These are phyloP conservation scores for Cydia strobilella DNA, from an alignment of 1,140 invertebrate genomes.

Conservation along the genomic window DNA sequence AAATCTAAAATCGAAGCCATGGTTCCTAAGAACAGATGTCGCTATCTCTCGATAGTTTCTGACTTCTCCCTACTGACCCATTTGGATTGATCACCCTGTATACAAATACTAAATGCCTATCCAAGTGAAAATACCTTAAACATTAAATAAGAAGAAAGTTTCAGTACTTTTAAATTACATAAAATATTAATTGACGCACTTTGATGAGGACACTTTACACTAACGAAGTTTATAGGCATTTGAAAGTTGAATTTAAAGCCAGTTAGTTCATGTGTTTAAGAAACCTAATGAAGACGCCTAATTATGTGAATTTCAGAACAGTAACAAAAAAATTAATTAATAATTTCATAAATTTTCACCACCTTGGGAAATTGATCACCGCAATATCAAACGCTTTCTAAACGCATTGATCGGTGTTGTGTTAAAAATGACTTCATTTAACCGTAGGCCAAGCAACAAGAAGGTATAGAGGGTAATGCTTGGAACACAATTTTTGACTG, in stretches of 20 bases:
- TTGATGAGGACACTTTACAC: background rate
- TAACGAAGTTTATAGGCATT: background rate
- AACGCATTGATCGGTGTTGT: background rate
- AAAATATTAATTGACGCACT: background rate
- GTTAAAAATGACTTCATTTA: conserved; percentile 8
- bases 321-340: background rate
- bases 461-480: too few relatives aligned
- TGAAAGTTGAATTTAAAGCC: background rate
- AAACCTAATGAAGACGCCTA: background rate
- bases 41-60: too few relatives aligned
- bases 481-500: too few relatives aligned
- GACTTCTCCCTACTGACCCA: too few relatives aligned
- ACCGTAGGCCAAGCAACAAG: too few relatives aligned
- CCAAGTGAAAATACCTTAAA: background rate
- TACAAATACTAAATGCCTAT: too few relatives aligned
- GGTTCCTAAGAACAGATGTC: too few relatives aligned
- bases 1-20: too few relatives aligned
- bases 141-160: background rate
- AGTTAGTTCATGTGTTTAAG: background rate
- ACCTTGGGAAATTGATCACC: conserved; percentile 2
- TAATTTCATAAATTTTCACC: background rate
- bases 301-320: background rate
- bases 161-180: background rate
- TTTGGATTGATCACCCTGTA: too few relatives aligned
- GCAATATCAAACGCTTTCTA: conserved; percentile 27